Percentiles rank a stretch among this genome's conserved stretches.
Conservation (phyloP, 2,113 vertebrate genomes). For the Dromaius novaehollandiae region DNA sequence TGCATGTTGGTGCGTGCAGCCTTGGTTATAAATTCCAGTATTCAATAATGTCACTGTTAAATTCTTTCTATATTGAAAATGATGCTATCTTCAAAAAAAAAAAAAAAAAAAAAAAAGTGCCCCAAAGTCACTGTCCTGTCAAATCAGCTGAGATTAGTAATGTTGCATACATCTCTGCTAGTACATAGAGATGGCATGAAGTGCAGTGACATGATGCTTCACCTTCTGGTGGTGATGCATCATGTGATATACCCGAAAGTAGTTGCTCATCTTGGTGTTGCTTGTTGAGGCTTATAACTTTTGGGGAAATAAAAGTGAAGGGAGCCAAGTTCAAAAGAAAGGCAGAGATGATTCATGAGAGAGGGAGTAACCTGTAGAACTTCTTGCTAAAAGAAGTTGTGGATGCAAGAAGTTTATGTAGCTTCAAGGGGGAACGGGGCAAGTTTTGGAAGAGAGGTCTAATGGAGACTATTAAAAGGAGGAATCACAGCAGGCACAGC, state of each 20-base stretch:
- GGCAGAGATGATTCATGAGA: not conserved
- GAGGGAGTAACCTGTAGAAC: not conserved
- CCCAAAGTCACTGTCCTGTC: not conserved
- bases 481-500: not conserved
- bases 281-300: not conserved
- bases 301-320: not conserved
- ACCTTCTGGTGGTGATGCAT: not conserved
- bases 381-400: not conserved
- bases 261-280: not conserved
- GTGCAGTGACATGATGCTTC: not conserved
- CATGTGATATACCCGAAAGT: not conserved
- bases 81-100: not conserved
- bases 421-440: not conserved
- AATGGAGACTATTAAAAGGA: accelerated
- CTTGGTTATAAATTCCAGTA: not conserved
- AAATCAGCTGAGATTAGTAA: not conserved
- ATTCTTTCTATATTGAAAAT: not conserved
- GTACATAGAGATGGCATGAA: not conserved
- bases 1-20: not conserved
- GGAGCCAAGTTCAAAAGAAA: not conserved
- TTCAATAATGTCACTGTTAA: not conserved
- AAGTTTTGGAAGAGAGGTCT: not conserved
- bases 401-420: not conserved
- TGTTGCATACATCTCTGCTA: not conserved
- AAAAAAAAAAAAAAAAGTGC: not conserved